A percentile compares a stretch with the other conserved stretches of the same genome.
Evolutionary conservation across 1,140 invertebrate genomes (phyloP).

Genomic region (Cyphomyrmex costatus): DNA sequence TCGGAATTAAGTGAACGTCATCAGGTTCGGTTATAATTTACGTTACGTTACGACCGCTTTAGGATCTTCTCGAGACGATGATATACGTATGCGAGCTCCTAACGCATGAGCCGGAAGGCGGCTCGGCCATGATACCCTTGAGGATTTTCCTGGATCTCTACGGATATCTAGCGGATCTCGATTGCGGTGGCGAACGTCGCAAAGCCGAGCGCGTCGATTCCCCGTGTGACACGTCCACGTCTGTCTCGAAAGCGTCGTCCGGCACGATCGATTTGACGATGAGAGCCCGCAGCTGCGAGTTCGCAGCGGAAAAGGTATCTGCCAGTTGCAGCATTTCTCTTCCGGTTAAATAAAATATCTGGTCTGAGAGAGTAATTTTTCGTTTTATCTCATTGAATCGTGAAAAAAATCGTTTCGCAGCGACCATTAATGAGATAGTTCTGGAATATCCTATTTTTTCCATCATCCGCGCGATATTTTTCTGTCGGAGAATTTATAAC

Average conservation of each 20-base stretch:
- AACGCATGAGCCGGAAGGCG: slow-evolving; percentile 94
- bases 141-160: slow-evolving; percentile 90
- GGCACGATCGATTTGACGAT: slow-evolving; percentile 53
- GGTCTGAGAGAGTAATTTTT: too few relatives aligned
- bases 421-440: slow-evolving; percentile 8
- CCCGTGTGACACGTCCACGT: slow-evolving; percentile 4
- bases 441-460: background rate
- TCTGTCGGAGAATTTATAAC: background rate
- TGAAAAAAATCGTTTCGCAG: background rate
- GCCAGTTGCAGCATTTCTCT: background rate
- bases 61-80: slow-evolving; percentile 93
- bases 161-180: slow-evolving; percentile 90
- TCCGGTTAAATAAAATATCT: slow-evolving; percentile 33
- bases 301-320: slow-evolving; percentile 62
- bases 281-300: slow-evolving; percentile 21
- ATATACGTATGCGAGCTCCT: slow-evolving; percentile 93
- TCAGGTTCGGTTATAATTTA: slow-evolving; percentile 53
- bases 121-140: slow-evolving; percentile 91
- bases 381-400: background rate
- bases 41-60: slow-evolving; percentile 39
- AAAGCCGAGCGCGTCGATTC: slow-evolving; percentile 10
- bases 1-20: slow-evolving; percentile 2
- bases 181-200: slow-evolving; percentile 85
- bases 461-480: background rate
- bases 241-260: slow-evolving; percentile 27